phyloP scores from a whole-genome alignment of 2,113 vertebrate species.

The Bufo bufo region DNA sequence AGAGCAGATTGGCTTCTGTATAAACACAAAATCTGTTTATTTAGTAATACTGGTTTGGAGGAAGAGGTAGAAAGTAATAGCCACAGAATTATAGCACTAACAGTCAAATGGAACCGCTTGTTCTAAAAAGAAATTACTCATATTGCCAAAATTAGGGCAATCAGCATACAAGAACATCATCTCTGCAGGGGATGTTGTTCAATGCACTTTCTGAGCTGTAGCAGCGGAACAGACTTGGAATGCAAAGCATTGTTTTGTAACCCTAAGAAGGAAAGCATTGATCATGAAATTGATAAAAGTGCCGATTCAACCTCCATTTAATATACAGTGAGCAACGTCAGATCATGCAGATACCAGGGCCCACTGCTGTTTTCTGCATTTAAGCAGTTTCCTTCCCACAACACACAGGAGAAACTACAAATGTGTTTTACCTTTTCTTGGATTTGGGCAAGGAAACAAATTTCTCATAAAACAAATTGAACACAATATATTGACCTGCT shows the following conservation, averaged over 20 bases:
- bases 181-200: conserved; percentile 55
- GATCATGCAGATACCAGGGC: no score
- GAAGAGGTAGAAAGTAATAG: conserved; percentile 16
- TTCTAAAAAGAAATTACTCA: conserved; percentile 56
- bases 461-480: no score
- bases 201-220: conserved; percentile 4
- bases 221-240: conserved; percentile 2
- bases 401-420: no score
- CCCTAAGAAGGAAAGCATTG: not conserved
- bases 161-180: conserved; percentile 53
- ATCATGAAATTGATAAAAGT: conserved; percentile 31
- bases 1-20: conserved; percentile 44
- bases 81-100: conserved; percentile 41
- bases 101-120: conserved; percentile 50
- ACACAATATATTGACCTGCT: no score
- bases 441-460: no score
- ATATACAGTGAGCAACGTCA: not conserved
- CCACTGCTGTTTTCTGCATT: no score
- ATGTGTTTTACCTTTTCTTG: no score
- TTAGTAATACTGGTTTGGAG: conserved; percentile 42
- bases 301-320: not conserved
- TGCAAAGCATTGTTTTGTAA: conserved; percentile 11
- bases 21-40: conserved; percentile 47
- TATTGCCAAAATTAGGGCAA: conserved; percentile 53
- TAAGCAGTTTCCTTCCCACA: no score